phyloP scores from a whole-genome alignment of 1,140 invertebrate species.

The Diachasmimorpha longicaudata region DNA sequence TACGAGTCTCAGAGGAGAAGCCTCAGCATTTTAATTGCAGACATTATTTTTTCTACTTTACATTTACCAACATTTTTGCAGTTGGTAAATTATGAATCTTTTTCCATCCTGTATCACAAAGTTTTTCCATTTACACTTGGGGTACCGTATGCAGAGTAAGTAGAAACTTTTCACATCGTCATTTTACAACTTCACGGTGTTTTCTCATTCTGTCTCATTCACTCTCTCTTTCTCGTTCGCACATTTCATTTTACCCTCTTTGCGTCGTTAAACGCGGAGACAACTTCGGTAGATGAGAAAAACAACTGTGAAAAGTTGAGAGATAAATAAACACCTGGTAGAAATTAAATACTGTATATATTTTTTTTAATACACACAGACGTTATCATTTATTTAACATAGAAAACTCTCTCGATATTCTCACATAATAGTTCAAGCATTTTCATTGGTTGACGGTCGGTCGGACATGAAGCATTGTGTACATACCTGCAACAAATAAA shows the following conservation, averaged over 20 bases:
- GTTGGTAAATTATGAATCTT: neutral
- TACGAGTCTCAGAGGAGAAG: too few relatives aligned
- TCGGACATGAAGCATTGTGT: neutral
- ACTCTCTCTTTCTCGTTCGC: neutral
- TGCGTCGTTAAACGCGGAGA: neutral
- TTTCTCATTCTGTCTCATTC: neutral
- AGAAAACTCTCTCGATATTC: conserved; percentile 2
- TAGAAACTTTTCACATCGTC: conserved; percentile 10
- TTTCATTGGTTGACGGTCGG: neutral
- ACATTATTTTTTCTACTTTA: neutral
- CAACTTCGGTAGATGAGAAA: neutral
- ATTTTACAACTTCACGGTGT: neutral
- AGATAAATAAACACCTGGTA: neutral
- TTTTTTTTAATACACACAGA: neutral
- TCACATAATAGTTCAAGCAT: conserved; percentile 9
- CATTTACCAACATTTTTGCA: neutral
- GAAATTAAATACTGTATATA: conserved; percentile 1
- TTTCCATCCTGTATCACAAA: neutral
- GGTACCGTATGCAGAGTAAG: neutral
- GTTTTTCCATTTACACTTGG: neutral
- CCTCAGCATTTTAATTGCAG: neutral
- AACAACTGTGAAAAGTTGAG: neutral
- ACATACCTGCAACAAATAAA: conserved; percentile 24
- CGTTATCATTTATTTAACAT: conserved; percentile 14
- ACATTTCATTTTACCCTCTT: neutral